Base-by-base conservation (phyloP, 2,888 invertebrate species). In the Eledone cirrhosa region DNA sequence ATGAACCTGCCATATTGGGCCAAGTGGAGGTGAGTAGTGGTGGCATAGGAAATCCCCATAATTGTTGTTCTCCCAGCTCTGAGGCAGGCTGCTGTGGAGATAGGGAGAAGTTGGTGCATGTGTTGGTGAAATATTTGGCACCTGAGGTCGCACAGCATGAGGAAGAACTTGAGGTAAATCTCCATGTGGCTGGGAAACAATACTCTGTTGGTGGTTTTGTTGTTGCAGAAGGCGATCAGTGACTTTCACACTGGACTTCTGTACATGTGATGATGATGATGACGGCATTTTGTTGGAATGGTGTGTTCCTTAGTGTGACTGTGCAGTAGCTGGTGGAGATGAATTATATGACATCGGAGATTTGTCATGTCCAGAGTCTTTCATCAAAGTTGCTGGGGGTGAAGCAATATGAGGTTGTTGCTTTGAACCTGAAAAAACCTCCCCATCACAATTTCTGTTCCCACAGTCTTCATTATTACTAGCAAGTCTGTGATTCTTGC, bases 21-120 rank as follows among this genome's bases (percentile, higher is more conserved):
- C 67, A 67, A 3, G 67, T 29, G 1, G 67, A 33, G 29, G 67
- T 67, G 19, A 67, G 33, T 33, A 67, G 33, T 29, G 67, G 67
- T 16, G 67, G 67, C 67, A 67, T 67, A 14, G 67, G 67, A 16
- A 67, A 67, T 31, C 67, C 22, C 31, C 67, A 29, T 67, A 67
- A 24, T 67, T 67, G 67, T 67, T 67, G 67, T 67, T 67, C 24
- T 67, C 67, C 67, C 67, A 67, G 22, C 63, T 63, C 22, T 67
- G 67, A 22, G 67, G 67, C 41, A 41, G 41, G 41, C 41, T 41
- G 41, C 41, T 41, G 41, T 41, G 41, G 41, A 41, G 41, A 41
- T 41, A 41, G 41, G 41, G 41, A 19, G 67, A 67, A 13, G 67
- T 5, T 29, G 67, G 67, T 7, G 29, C 29, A 13, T 33, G 67